Base-by-base conservation (phyloP, 2,888 invertebrate genomes). In the Lacanobia oleracea region DNA sequence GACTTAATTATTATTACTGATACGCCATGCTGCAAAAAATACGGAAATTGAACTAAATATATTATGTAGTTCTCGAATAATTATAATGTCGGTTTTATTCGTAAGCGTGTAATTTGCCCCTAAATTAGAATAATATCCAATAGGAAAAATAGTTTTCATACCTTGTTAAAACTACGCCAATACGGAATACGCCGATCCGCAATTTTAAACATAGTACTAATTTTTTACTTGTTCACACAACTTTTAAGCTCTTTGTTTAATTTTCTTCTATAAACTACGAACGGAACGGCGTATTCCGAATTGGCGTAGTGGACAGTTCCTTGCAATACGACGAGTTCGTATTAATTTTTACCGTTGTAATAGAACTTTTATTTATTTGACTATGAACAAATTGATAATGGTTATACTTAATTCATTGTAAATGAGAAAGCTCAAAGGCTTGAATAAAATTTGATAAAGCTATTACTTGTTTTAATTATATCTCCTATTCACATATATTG, bases 361-460 rank as follows among this genome's bases (percentile, higher is more conserved):
- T 50, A 68, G 51, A 71, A 75, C 51, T 83, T 79, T 79, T 78
- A 86, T 85, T 87, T 85, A 87, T 86, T 87, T 83, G 80, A 80
- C 73, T 71, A 85, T 67, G 81, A 87, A 83, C 82, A 86, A 83
- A 81, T 73, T 77, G 59, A 81, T 74, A 69, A 83, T 82, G 78
- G 74, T 82, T 83, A 72, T 81, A 85, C 79, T 76, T 84, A 77
- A 84, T 80, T 75, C 82, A 74, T 81, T 86, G 80, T 84, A 82
- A 75, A 81, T 50, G 66, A 81, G 16, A 78, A 75, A 80, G 81
- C 82, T 83, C 76, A 74, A 80, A 69, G 33, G 85, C 85, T 85
- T 85, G 33, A 85, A 74, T 86, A 86, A 83, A 85, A 83, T 70
- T 81, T 85, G 75, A 77, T 75, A 83, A 86, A 85, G 67, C 63